Percentiles rank a stretch among this genome's conserved stretches.
Evolutionary conservation across 2,888 invertebrate species (phyloP).

Genomic region (Lycocerus yunnanus): DNA sequence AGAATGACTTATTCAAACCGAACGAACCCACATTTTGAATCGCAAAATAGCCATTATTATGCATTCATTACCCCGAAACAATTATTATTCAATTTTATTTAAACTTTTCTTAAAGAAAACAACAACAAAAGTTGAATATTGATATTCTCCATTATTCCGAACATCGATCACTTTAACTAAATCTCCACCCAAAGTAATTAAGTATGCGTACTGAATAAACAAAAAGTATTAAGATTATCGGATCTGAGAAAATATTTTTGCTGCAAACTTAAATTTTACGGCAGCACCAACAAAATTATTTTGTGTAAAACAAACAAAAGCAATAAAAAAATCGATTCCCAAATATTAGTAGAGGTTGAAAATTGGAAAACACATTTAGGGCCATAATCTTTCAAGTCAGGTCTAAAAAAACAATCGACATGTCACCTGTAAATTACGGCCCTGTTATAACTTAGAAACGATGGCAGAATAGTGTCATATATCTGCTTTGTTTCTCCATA

Average conservation of each 20-base stretch:
- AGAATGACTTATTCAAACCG: conserved; percentile 44
- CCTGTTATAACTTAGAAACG: conserved; percentile 43
- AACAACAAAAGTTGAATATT: conserved; percentile 19
- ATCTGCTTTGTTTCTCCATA: conserved; percentile 49
- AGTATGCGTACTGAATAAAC: conserved; percentile 43
- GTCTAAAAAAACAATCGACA: conserved; percentile 48
- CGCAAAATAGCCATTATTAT: conserved; percentile 6
- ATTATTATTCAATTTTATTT: background rate
- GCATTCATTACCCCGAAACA: background rate
- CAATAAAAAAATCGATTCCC: background rate
- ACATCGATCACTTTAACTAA: conserved; percentile 38
- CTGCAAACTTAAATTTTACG: background rate
- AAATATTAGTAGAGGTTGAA: background rate
- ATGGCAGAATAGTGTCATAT: conserved; percentile 46
- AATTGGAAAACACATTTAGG: conserved; percentile 26
- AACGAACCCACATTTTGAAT: conserved; percentile 21
- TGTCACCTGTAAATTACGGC: conserved; percentile 48
- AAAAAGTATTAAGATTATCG: conserved; percentile 25
- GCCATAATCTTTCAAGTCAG: conserved; percentile 49
- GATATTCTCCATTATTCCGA: conserved; percentile 37
- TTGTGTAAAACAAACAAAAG: background rate
- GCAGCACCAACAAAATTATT: background rate
- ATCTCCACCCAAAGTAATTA: conserved; percentile 40
- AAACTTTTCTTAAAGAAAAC: conserved; percentile 15
- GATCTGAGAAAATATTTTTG: background rate